Percentiles rank a stretch among this genome's conserved stretches.
Evolutionary conservation across 2,888 invertebrate genomes (phyloP).

Genomic region (Pheosia tremula): DNA sequence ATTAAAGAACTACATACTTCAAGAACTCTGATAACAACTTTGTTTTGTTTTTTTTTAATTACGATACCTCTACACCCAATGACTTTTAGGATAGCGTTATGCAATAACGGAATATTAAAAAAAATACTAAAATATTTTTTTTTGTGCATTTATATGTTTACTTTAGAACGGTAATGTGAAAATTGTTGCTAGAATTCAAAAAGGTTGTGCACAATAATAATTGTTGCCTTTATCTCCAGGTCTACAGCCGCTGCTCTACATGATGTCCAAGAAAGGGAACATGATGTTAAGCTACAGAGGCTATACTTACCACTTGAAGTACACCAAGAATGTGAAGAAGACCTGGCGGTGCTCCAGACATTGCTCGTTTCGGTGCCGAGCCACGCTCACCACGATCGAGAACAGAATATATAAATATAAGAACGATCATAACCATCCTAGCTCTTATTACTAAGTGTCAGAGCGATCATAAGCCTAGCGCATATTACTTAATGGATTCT

Average conservation of each 20-base stretch:
- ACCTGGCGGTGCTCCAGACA: constrained; percentile 42
- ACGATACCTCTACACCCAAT: too few species aligned
- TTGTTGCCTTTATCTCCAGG: constrained; percentile 12
- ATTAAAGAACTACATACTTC: too few species aligned
- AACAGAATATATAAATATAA: constrained; percentile 17
- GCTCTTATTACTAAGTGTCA: neutral
- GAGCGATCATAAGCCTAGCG: neutral
- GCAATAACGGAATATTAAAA: too few species aligned
- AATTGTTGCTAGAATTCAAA: too few species aligned
- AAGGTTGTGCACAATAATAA: constrained; percentile 1
- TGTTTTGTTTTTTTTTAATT: too few species aligned
- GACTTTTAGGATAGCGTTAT: too few species aligned
- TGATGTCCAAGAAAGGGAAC: constrained; percentile 30
- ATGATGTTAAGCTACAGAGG: constrained; percentile 28
- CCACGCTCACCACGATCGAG: constrained; percentile 29
- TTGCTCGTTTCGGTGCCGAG: constrained; percentile 25
- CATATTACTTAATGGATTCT: neutral
- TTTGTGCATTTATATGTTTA: too few species aligned
- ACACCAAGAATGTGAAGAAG: constrained; percentile 23
- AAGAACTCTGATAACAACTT: too few species aligned
- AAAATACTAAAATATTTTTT: too few species aligned
- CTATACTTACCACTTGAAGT: constrained; percentile 32
- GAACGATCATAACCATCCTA: constrained; percentile 16
- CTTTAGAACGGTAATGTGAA: too few species aligned
- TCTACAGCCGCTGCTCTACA: constrained; percentile 12